Conservation (phyloP, 2,888 invertebrate genomes). For the Aricia artaxerxes region DNA sequence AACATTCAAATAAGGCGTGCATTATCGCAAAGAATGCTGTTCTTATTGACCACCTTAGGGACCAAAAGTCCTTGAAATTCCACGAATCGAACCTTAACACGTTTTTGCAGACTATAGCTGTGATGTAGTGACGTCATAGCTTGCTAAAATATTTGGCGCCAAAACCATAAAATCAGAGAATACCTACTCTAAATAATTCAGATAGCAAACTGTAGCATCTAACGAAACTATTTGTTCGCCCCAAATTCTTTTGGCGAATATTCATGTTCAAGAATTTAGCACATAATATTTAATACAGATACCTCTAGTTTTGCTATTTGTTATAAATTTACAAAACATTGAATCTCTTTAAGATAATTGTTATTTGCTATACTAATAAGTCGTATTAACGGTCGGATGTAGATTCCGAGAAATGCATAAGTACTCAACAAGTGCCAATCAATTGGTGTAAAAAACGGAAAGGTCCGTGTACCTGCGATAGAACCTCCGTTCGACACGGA, state of each 20-base stretch:
- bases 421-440: slow-evolving; percentile 13
- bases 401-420: slow-evolving; percentile 8
- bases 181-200: neutral
- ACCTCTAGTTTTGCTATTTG: neutral
- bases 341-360: neutral
- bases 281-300: neutral
- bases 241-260: neutral
- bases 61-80: slow-evolving; percentile 15
- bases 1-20: neutral
- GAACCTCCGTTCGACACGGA: slow-evolving; percentile 17
- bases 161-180: neutral
- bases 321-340: too few species aligned
- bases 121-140: neutral
- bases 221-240: neutral
- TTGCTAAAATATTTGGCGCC: slow-evolving; percentile 3
- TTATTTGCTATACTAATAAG: neutral
- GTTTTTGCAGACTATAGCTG: neutral
- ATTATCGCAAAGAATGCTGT: slow-evolving; percentile 12
- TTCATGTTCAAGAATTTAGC: neutral
- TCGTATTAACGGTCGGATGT: neutral
- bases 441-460: neutral
- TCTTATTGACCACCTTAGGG: neutral
- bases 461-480: slow-evolving; percentile 20
- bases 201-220: neutral
- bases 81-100: slow-evolving; percentile 14